Evolutionary conservation across 2,113 vertebrate species (phyloP).

Genomic region (Eptatretus burgeri): DNA sequence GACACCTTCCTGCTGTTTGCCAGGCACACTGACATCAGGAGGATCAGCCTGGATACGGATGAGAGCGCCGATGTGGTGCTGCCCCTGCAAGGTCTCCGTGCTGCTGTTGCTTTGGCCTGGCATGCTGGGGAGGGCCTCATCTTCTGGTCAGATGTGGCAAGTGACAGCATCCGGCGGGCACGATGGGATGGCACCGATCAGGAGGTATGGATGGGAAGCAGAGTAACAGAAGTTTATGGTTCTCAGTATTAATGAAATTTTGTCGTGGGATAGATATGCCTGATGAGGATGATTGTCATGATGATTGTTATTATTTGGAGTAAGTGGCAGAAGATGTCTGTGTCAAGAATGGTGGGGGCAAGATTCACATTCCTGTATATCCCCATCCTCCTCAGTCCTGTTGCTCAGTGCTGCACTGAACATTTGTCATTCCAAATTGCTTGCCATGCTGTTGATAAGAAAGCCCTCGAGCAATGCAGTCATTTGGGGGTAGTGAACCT

Average conservation of each 20-base stretch:
- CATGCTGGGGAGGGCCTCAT: slow-evolving; percentile 52
- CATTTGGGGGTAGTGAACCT: too few relatives aligned
- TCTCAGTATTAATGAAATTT: neutral
- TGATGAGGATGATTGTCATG: too few relatives aligned
- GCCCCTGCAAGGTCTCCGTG: slow-evolving; percentile 75
- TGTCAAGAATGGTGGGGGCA: neutral
- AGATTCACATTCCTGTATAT: too few relatives aligned
- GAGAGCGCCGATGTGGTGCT: slow-evolving; percentile 89
- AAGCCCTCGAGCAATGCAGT: too few relatives aligned
- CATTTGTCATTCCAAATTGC: too few relatives aligned
- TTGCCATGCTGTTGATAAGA: too few relatives aligned
- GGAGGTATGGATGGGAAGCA: slow-evolving; percentile 27
- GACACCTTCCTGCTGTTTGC: slow-evolving; percentile 99
- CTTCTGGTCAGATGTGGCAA: slow-evolving; percentile 95
- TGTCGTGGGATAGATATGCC: too few relatives aligned
- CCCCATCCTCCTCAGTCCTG: too few relatives aligned
- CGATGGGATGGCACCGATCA: slow-evolving; percentile 73
- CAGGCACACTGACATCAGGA: slow-evolving; percentile 99
- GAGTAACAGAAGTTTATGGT: neutral
- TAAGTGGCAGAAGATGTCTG: neutral
- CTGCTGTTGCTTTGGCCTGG: slow-evolving; percentile 92
- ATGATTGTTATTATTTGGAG: too few relatives aligned
- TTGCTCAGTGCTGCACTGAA: too few relatives aligned
- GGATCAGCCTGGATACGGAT: slow-evolving; percentile 94
- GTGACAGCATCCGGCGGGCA: slow-evolving; percentile 82